Evolutionary conservation across 2,797 vertebrate genomes (phyloP), one percentile per base, ranked within the genome.

Genomic region (Apogon hyalosoma): DNA sequence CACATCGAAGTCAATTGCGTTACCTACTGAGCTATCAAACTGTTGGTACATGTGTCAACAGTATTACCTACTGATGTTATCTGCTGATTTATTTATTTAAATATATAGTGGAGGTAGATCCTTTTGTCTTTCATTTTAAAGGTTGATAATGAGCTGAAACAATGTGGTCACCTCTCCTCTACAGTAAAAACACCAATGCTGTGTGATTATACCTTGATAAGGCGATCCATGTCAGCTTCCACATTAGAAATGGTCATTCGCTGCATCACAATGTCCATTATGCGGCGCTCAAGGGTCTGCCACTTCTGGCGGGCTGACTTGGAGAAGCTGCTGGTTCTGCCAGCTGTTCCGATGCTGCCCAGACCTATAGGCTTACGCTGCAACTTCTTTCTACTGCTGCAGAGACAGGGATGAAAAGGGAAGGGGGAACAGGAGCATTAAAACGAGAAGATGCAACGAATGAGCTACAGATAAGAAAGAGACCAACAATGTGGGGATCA

Each of bases 181-280:
- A 14, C 0, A 18, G 15, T n/a, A 3, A 15, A 59, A 41, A n/a
- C 4, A 0, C 2, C 1, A 48, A 15, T 38, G 10, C 7, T 0
- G 3, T 14, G 58, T 42, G 9, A 36, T 10, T 36, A 14, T 72
- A 98, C 98, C 95, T 97, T 96, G 80, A 99, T 96, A 40, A 99
- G 95, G 7, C 98, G 91, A 84, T 99, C 96, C 98, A 99, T 99
- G 90, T 99, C 98, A 0, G 96, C 94, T 86, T 99, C 98, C 14
- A 99, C 88, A 31, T 98, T 99, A 69, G 94, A 55, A 0, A 99
- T 95, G 66, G 98, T 98, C 96, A 99, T 97, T 58, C 97, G 95
- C 90, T 99, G 98, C 96, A 99, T 96, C 85, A 99, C 98, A 0
- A 99, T 97, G 86, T 99, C 98, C 0, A 94, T 93, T 50, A 99